Evolutionary conservation across 2,888 invertebrate species (phyloP).

Genomic region (Caenorhabditis angaria): DNA sequence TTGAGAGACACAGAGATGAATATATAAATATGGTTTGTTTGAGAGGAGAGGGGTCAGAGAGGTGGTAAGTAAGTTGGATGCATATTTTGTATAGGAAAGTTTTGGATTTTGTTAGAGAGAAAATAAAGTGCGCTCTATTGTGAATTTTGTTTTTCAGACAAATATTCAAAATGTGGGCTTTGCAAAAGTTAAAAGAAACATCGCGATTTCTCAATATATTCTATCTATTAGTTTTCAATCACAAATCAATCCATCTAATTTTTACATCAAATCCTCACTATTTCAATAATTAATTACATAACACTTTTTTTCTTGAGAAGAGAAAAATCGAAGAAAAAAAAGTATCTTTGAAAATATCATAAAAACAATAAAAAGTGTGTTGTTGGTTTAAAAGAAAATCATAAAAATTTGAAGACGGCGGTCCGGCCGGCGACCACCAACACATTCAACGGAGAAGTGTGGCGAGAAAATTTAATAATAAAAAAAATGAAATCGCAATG

Average conservation of each 20-base stretch:
- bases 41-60: background rate
- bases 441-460: background rate
- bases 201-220: too few species aligned
- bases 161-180: too few species aligned
- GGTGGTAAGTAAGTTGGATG: constrained; percentile 1
- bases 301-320: background rate
- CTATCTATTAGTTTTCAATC: too few species aligned
- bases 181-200: too few species aligned
- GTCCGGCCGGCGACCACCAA: background rate
- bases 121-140: too few species aligned
- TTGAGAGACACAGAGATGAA: background rate
- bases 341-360: background rate
- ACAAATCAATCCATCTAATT: too few species aligned
- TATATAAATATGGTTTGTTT: background rate
- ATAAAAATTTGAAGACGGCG: too few species aligned
- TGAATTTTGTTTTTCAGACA: too few species aligned
- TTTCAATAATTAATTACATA: constrained; percentile 7
- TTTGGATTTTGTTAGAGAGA: too few species aligned
- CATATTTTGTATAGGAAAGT: background rate
- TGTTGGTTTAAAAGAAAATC: constrained; percentile 2
- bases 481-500: too few species aligned
- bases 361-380: constrained; percentile 1
- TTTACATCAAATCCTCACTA: too few species aligned
- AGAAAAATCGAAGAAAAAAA: constrained; percentile 6
- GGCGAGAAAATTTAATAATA: constrained; percentile 4